Evolutionary conservation across 1,140 invertebrate species (phyloP).

Genomic region (Zaprionus kolodkinae): DNA sequence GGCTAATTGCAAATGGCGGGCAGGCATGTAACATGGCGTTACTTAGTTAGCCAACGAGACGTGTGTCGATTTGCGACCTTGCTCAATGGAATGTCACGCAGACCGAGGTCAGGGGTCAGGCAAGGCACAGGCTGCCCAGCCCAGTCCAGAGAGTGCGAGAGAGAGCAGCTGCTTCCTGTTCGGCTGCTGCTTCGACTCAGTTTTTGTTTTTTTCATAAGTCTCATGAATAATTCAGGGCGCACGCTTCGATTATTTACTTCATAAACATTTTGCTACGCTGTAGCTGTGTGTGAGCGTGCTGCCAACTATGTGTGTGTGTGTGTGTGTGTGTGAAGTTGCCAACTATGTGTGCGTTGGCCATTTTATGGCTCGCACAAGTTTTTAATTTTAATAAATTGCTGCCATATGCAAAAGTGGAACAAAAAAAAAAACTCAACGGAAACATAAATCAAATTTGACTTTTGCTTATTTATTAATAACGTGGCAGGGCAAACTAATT

Average conservation of each 20-base stretch:
- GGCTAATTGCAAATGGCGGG: slow-evolving; percentile 67
- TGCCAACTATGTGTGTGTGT: not conserved
- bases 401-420: slow-evolving; percentile 31
- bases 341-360: slow-evolving; percentile 11
- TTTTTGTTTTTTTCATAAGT: slow-evolving; percentile 67
- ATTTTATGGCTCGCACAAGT: slow-evolving; percentile 52
- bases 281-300: slow-evolving; percentile 4
- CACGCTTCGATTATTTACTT: slow-evolving; percentile 82
- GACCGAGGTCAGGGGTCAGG: slow-evolving; percentile 26
- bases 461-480: slow-evolving; percentile 23
- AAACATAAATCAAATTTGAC: slow-evolving; percentile 2
- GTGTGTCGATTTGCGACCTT: slow-evolving; percentile 50
- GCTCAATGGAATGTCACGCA: slow-evolving; percentile 68
- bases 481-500: slow-evolving; percentile 52
- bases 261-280: slow-evolving; percentile 64
- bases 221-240: slow-evolving; percentile 77
- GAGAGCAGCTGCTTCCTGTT: slow-evolving; percentile 30
- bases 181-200: slow-evolving; percentile 23
- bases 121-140: too few relatives aligned
- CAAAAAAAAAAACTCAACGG: not conserved
- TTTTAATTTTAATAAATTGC: slow-evolving; percentile 77
- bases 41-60: not conserved
- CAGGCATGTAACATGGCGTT: slow-evolving; percentile 30
- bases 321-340: slow-evolving; percentile 4
- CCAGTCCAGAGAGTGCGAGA: too few relatives aligned